phyloP scores from a whole-genome alignment of 2,797 vertebrate species.

The Paguma larvata region DNA sequence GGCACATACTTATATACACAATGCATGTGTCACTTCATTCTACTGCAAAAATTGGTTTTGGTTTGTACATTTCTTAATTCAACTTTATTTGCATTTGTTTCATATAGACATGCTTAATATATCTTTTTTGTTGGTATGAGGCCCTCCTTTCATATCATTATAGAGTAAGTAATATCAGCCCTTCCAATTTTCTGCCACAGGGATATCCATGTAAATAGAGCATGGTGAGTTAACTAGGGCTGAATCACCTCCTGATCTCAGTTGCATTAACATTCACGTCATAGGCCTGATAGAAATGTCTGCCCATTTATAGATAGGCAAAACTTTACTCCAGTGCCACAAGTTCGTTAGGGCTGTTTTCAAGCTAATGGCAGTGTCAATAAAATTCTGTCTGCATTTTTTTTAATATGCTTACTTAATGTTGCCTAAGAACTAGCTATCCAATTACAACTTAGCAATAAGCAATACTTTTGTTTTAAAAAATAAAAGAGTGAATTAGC shows the following conservation, averaged over 20 bases:
- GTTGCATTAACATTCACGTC: slow-evolving; percentile 44
- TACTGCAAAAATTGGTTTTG: slow-evolving; percentile 19
- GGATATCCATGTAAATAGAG: slow-evolving; percentile 12
- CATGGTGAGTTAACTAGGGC: slow-evolving; percentile 9
- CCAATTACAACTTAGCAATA: slow-evolving; percentile 49
- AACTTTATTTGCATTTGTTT: slow-evolving; percentile 23
- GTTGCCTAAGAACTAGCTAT: slow-evolving; percentile 40
- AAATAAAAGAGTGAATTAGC: slow-evolving; percentile 25
- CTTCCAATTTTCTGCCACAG: slow-evolving; percentile 35
- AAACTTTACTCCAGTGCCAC: background rate
- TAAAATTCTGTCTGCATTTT: slow-evolving; percentile 56
- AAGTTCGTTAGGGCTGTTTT: slow-evolving; percentile 4
- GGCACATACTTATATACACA: background rate
- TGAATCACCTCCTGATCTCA: slow-evolving; percentile 50
- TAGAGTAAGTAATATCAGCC: background rate
- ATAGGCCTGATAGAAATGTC: background rate
- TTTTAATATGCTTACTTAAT: slow-evolving; percentile 51
- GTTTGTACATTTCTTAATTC: slow-evolving; percentile 46
- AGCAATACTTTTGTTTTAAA: background rate
- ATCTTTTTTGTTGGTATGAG: background rate
- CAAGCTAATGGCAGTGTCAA: slow-evolving; percentile 34
- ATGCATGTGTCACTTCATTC: slow-evolving; percentile 44
- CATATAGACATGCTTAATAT: slow-evolving; percentile 31
- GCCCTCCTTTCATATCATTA: background rate
- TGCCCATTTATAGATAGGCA: slow-evolving; percentile 22